Percentiles rank a stretch among this genome's conserved stretches.
These are phyloP conservation scores for Thalassaphorura encarpata DNA, from an alignment of 1,140 invertebrate species.

Conservation along the genomic window DNA sequence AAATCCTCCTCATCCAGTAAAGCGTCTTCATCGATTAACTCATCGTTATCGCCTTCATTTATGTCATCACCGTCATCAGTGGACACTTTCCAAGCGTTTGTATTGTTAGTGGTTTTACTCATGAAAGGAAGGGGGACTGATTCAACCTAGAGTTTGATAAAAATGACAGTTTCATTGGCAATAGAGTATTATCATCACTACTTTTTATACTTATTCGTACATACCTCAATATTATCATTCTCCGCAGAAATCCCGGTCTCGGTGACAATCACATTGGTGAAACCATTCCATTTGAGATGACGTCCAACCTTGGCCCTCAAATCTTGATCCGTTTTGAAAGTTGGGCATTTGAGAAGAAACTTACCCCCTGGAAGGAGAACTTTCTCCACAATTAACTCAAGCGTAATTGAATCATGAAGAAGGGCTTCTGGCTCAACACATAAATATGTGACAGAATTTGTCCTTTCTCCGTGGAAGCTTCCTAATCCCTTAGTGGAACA, in stretches of 20 bases:
- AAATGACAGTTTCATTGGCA: not conserved
- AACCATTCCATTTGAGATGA: conserved; percentile 16
- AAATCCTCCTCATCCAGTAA: conserved; percentile 82
- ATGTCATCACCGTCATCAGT: conserved; percentile 45
- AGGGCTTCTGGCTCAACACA: too few relatives aligned
- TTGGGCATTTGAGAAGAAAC: conserved; percentile 8
- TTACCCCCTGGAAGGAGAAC: conserved; percentile 9
- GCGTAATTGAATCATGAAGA: too few relatives aligned
- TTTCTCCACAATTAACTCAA: too few relatives aligned
- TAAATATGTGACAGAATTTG: too few relatives aligned
- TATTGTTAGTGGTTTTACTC: conserved; percentile 1
- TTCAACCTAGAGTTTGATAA: conserved; percentile 15
- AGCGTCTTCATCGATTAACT: conserved; percentile 75
- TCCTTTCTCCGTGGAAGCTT: too few relatives aligned
- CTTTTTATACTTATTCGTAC: not conserved
- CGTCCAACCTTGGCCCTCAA: conserved; percentile 5
- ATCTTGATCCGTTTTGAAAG: not conserved
- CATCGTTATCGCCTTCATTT: conserved; percentile 52
- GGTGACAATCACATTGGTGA: conserved; percentile 1
- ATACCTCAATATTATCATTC: conserved; percentile 21
- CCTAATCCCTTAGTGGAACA: too few relatives aligned
- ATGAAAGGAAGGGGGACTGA: conserved; percentile 13
- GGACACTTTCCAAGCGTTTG: conserved; percentile 14
- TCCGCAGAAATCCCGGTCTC: conserved; percentile 7
- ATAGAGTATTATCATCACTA: not conserved